Percentiles rank a stretch among this genome's conserved stretches.
phyloP scores from a whole-genome alignment of 2,888 invertebrate species.

The Ophion obscuratus region DNA sequence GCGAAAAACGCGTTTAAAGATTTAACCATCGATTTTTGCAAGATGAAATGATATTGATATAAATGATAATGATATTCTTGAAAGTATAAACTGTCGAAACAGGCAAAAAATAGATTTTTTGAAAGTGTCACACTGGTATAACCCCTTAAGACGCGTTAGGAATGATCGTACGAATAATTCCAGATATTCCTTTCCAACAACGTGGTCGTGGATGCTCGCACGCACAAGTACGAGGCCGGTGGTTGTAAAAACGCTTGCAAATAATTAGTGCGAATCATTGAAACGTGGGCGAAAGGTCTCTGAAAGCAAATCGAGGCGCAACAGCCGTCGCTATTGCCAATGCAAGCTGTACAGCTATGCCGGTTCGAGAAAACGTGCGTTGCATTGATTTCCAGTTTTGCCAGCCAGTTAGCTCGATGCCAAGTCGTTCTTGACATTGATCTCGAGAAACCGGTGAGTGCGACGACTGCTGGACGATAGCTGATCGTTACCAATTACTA shows the following conservation, averaged over 20 bases:
- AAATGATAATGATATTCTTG: too few species aligned
- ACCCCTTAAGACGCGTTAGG: not conserved
- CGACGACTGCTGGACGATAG: conserved; percentile 54
- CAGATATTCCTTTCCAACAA: conserved; percentile 34
- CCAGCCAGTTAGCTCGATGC: conserved; percentile 54
- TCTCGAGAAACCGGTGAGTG: conserved; percentile 43
- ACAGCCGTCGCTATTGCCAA: conserved; percentile 1
- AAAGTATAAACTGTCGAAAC: too few species aligned
- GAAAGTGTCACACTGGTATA: too few species aligned
- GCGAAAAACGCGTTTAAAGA: too few species aligned
- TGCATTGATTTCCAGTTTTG: conserved; percentile 52
- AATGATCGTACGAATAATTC: conserved; percentile 37
- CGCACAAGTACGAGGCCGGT: conserved; percentile 14
- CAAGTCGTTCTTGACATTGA: conserved; percentile 63
- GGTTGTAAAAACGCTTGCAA: conserved; percentile 40
- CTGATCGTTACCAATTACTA: conserved; percentile 54
- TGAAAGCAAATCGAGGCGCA: conserved; percentile 24
- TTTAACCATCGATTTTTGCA: too few species aligned
- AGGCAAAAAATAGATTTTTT: too few species aligned
- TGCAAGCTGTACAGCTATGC: not conserved
- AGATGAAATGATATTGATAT: too few species aligned
- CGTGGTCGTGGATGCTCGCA: conserved; percentile 2
- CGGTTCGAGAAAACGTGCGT: conserved; percentile 16
- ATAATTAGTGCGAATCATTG: conserved; percentile 54
- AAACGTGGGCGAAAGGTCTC: conserved; percentile 38